phyloP scores from a whole-genome alignment of 2,797 vertebrate species.

The Somateria mollissima region DNA sequence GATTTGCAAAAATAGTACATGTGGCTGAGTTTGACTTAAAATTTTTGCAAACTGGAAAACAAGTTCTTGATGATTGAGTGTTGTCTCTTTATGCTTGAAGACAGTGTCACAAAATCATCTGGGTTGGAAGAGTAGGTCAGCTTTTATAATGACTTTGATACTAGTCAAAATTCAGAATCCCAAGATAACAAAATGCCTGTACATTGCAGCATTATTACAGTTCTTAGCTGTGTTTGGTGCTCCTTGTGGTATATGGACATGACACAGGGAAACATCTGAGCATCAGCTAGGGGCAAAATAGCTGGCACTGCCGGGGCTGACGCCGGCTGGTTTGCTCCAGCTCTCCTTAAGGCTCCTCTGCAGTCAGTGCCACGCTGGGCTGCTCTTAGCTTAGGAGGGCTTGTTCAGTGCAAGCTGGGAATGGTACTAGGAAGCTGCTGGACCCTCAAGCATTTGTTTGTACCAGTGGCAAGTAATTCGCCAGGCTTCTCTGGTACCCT shows the following conservation, averaged over 20 bases:
- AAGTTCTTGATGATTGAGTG: neutral
- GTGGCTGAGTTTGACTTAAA: neutral
- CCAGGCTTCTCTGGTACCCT: neutral
- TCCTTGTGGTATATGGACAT: neutral
- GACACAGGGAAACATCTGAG: rapidly evolving
- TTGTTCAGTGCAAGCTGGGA: neutral
- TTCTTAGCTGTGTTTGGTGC: neutral
- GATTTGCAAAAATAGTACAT: neutral
- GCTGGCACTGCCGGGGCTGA: rapidly evolving
- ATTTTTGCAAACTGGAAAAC: neutral
- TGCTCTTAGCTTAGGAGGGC: neutral
- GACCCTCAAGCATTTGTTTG: neutral
- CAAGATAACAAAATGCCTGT: neutral
- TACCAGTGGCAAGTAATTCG: neutral
- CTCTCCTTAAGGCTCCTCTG: rapidly evolving
- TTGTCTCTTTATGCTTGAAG: neutral
- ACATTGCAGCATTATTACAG: neutral
- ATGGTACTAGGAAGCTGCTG: neutral
- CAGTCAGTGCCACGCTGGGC: rapidly evolving
- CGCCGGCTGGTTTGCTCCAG: too few relatives aligned
- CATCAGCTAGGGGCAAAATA: rapidly evolving
- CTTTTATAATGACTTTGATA: neutral
- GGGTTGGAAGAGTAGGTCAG: too few relatives aligned
- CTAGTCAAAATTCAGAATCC: neutral
- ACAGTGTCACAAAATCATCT: neutral